Percentiles rank a stretch among this genome's conserved stretches.
Conservation (phyloP, 2,113 vertebrate genomes). For the Arizona elegans region DNA sequence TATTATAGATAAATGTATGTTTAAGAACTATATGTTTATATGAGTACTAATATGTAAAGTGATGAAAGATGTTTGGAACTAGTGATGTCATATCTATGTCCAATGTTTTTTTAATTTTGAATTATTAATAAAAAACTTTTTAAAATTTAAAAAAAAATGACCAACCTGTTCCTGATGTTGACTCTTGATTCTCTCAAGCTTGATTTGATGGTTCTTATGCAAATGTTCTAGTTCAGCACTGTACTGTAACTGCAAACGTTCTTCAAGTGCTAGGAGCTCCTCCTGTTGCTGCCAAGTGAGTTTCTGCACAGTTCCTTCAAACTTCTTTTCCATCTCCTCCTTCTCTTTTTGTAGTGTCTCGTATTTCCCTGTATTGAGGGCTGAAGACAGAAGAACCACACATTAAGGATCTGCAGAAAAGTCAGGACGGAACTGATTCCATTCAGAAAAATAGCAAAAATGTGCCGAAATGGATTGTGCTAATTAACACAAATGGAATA, state of each 20-base stretch:
- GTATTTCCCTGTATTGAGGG: slow-evolving; percentile 78
- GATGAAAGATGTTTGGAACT: too few relatives aligned
- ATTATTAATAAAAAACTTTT: too few relatives aligned
- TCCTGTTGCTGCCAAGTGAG: slow-evolving; percentile 77
- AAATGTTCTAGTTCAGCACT: slow-evolving; percentile 65
- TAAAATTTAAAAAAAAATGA: not conserved
- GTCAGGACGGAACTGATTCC: not conserved
- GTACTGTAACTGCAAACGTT: slow-evolving; percentile 75
- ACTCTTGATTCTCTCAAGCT: slow-evolving; percentile 58
- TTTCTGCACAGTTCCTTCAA: slow-evolving; percentile 78
- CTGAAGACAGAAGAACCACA: slow-evolving; percentile 60
- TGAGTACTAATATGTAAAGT: too few relatives aligned
- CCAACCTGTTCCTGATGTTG: slow-evolving; percentile 83
- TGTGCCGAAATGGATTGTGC: not conserved
- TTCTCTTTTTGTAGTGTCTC: slow-evolving; percentile 89
- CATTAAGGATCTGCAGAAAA: not conserved
- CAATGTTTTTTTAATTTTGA: too few relatives aligned
- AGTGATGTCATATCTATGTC: too few relatives aligned
- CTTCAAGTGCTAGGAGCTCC: slow-evolving; percentile 80
- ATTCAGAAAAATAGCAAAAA: not conserved
- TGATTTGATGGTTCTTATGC: slow-evolving; percentile 69
- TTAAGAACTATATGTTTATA: too few relatives aligned
- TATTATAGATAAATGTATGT: too few relatives aligned
- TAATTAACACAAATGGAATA: not conserved
- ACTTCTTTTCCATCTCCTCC: slow-evolving; percentile 80